These are phyloP conservation scores for Tamias sibiricus DNA, from an alignment of 2,113 vertebrate genomes.

Conservation along the genomic window DNA sequence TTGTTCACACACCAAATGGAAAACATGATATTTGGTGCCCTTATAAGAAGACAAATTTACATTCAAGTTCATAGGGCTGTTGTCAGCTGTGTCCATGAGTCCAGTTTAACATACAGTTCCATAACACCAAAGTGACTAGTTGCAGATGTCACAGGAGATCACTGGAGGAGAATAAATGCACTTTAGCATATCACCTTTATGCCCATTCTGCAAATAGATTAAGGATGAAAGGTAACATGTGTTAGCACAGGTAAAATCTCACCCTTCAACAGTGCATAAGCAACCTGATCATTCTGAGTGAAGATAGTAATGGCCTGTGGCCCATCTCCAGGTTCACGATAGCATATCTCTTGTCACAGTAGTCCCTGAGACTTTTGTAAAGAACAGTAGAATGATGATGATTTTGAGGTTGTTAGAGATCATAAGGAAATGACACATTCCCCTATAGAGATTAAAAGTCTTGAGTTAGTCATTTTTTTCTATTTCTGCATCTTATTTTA, in stretches of 20 bases:
- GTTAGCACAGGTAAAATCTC: neutral
- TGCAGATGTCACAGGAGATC: neutral
- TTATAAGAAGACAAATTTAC: neutral
- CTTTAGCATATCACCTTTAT: neutral
- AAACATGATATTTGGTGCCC: neutral
- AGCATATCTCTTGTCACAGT: neutral
- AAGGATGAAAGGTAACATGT: neutral
- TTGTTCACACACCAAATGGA: neutral
- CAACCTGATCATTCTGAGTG: neutral
- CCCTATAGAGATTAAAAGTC: neutral
- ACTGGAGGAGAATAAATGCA: too few relatives aligned
- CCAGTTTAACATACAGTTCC: neutral
- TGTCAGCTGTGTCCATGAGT: neutral
- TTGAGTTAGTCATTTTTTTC: too few relatives aligned
- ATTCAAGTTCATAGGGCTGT: neutral
- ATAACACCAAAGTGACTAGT: neutral
- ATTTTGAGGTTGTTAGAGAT: neutral
- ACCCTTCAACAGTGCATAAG: neutral
- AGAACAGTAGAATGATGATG: neutral
- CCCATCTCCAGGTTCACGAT: neutral
- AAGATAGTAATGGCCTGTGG: neutral
- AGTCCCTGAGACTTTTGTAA: neutral
- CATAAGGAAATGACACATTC: neutral
- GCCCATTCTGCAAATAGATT: neutral
- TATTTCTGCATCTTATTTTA: too few relatives aligned